Conservation (phyloP, 2,888 invertebrate genomes). For the Lissonota sp. region DNA sequence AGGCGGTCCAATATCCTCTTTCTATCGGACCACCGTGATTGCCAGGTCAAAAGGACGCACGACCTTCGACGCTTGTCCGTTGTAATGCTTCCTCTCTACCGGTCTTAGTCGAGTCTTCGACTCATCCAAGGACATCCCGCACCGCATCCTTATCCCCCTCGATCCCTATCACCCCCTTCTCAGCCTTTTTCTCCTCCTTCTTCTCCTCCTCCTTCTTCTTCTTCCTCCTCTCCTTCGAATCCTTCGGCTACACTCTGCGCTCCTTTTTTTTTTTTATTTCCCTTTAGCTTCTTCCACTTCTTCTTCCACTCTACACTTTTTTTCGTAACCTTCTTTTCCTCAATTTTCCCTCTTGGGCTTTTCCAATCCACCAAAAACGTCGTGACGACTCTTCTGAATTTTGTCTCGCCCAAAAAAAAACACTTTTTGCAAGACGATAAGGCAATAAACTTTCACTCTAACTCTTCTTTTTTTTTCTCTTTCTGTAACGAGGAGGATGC, state of each 20-base stretch:
- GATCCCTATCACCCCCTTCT: conserved; percentile 10
- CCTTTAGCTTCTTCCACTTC: conserved; percentile 18
- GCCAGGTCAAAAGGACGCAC: conserved; percentile 63
- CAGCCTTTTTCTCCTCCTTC: conserved; percentile 3
- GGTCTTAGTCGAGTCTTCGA: conserved; percentile 40
- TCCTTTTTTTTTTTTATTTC: conserved; percentile 10
- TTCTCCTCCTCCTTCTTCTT: conserved; percentile 16
- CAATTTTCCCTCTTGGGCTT: no score
- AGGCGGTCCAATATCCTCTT: conserved; percentile 11
- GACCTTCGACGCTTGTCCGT: conserved; percentile 58
- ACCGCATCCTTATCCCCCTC: conserved; percentile 44
- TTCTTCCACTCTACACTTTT: neutral
- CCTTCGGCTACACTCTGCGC: conserved; percentile 16
- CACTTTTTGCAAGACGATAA: conserved; percentile 14
- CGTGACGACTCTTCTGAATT: no score
- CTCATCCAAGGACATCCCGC: conserved; percentile 51
- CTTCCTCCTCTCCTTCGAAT: conserved; percentile 14
- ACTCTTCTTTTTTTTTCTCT: neutral
- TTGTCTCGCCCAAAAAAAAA: neutral
- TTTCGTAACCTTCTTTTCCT: neutral
- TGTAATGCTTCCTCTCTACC: conserved; percentile 38
- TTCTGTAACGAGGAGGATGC: neutral
- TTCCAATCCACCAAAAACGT: no score
- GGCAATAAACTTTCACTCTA: neutral
- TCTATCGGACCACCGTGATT: conserved; percentile 63